Conservation (phyloP, 2,797 vertebrate genomes). For the Loris lydekkerianus region DNA sequence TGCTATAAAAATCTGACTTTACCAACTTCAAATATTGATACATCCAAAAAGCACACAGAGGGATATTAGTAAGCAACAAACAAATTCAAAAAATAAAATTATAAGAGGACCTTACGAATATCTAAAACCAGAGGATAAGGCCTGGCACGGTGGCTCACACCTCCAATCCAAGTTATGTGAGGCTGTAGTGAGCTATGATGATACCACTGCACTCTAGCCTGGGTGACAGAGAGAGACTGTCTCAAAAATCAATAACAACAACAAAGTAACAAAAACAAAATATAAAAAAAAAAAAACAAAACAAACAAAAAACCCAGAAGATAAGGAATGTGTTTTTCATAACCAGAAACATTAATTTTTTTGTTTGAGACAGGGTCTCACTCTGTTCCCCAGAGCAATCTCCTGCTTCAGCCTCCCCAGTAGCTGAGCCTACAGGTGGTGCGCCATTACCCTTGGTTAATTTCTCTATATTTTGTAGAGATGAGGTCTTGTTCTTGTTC, state of each 20-base stretch:
- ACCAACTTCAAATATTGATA: not conserved
- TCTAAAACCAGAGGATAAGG: not conserved
- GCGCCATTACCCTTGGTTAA: too few species aligned
- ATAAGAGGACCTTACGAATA: not conserved
- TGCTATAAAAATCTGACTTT: constrained; percentile 35
- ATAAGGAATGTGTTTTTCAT: not conserved
- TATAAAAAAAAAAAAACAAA: too few species aligned
- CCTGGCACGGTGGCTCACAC: too few species aligned
- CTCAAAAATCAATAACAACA: not conserved
- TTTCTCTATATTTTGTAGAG: too few species aligned
- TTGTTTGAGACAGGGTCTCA: not conserved
- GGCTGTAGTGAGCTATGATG: too few species aligned
- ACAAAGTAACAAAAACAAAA: not conserved
- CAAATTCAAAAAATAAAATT: not conserved
- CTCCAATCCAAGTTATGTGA: too few species aligned
- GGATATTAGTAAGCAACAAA: not conserved
- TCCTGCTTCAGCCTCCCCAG: too few species aligned
- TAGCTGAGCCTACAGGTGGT: too few species aligned
- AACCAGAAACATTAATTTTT: not conserved
- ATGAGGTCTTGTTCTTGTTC: too few species aligned
- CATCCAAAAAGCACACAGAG: not conserved
- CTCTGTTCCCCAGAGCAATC: not conserved
- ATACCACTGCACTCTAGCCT: too few species aligned
- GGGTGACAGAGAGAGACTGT: too few species aligned
- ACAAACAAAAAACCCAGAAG: not conserved